Percentiles rank a stretch among this genome's conserved stretches.
These are phyloP conservation scores for Oeneis ivallda DNA, from an alignment of 2,888 invertebrate species.

Conservation along the genomic window DNA sequence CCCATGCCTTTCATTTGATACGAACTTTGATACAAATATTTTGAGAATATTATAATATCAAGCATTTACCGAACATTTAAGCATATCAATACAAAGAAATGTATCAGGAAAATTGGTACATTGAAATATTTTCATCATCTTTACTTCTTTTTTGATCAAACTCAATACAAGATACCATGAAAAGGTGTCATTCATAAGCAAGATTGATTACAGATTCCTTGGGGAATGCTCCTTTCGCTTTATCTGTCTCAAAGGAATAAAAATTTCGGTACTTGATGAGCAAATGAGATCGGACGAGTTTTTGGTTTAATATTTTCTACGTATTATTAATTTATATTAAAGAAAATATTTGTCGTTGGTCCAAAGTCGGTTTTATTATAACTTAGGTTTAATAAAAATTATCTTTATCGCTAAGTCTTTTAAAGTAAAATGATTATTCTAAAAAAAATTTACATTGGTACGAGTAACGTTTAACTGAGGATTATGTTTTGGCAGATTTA, in stretches of 20 bases:
- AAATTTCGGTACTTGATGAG: conserved; percentile 14
- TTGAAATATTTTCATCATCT: conserved; percentile 9
- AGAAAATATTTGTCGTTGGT: conserved; percentile 1
- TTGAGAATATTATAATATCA: neutral
- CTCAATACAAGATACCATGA: conserved; percentile 15
- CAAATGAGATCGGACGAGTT: conserved; percentile 6
- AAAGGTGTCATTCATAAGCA: conserved; percentile 26
- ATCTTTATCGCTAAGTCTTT: neutral
- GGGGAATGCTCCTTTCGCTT: conserved; percentile 16
- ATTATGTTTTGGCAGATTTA: too few species aligned
- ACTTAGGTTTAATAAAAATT: conserved; percentile 1
- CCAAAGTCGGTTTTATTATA: conserved; percentile 8
- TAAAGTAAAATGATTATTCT: too few species aligned
- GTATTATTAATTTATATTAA: neutral
- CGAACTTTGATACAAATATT: too few species aligned
- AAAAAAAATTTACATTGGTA: neutral
- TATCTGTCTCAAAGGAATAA: conserved; percentile 18
- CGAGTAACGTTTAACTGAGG: too few species aligned
- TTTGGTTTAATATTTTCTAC: conserved; percentile 1
- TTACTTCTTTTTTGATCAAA: conserved; percentile 13
- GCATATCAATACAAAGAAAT: neutral
- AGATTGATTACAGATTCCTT: conserved; percentile 22
- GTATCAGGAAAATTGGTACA: conserved; percentile 6
- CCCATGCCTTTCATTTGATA: too few species aligned
- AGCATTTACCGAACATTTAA: neutral